A percentile compares a stretch with the other conserved stretches of the same genome.
Conservation (phyloP, 2,888 invertebrate species). For the Hirtodrosophila trivittata region DNA sequence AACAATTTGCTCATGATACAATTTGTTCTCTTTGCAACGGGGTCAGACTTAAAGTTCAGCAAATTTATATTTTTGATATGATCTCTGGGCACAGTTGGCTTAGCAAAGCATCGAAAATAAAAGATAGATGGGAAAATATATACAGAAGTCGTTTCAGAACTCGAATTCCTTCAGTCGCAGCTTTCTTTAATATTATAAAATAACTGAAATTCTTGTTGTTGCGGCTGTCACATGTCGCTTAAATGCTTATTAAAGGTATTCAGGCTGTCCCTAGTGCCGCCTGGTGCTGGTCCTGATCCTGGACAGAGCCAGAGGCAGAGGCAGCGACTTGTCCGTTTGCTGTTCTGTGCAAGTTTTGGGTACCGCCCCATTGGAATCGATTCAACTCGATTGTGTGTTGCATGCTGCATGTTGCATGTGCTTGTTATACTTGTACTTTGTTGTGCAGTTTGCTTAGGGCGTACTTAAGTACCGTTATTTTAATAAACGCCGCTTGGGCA, state of each 20-base stretch:
- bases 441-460: constrained; percentile 73
- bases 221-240: constrained; percentile 36
- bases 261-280: constrained; percentile 1
- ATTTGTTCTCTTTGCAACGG: constrained; percentile 37
- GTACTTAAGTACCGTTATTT: constrained; percentile 80
- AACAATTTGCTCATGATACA: constrained; percentile 43
- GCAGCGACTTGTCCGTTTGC: not conserved
- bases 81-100: constrained; percentile 17
- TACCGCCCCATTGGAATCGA: constrained; percentile 47
- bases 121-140: too few species aligned
- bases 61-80: constrained; percentile 17
- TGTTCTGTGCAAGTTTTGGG: constrained; percentile 40
- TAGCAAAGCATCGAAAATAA: too few species aligned
- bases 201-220: constrained; percentile 19
- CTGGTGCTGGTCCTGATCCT: too few species aligned
- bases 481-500: constrained; percentile 73
- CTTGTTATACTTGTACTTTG: constrained; percentile 29
- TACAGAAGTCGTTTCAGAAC: not conserved
- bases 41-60: constrained; percentile 29
- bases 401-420: constrained; percentile 37
- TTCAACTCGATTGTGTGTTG: constrained; percentile 29
- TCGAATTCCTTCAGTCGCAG: not conserved
- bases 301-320: too few species aligned
- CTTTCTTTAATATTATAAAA: constrained; percentile 28
- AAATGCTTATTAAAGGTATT: constrained; percentile 53